Conservation (phyloP, 2,113 vertebrate genomes). For the Apteryx mantelli region DNA sequence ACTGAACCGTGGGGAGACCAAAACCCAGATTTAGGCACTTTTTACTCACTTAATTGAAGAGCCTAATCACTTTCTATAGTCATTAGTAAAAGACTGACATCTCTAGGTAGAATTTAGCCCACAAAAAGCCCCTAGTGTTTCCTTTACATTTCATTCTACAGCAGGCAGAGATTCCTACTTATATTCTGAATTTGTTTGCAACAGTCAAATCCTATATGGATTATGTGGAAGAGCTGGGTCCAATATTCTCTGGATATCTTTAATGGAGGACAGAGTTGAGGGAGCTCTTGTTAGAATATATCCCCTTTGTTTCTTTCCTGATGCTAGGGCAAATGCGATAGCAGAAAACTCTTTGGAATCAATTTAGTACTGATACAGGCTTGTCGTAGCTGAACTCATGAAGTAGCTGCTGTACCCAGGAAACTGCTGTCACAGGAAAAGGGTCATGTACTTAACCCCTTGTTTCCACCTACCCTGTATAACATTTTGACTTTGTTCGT, state of each 20-base stretch:
- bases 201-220: not conserved
- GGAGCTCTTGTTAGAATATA: not conserved
- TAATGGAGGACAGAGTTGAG: not conserved
- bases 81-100: not conserved
- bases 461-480: not conserved
- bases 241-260: not conserved
- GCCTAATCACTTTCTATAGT: not conserved
- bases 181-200: fast-evolving
- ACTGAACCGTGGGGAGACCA: not conserved
- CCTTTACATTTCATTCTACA: not conserved
- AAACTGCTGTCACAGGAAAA: not conserved
- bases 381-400: not conserved
- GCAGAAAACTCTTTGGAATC: not conserved
- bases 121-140: not conserved
- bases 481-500: not conserved
- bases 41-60: not conserved
- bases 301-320: not conserved
- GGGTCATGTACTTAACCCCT: not conserved
- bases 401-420: not conserved
- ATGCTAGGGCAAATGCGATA: not conserved
- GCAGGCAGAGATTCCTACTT: not conserved
- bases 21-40: not conserved
- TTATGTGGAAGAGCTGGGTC: not conserved
- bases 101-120: not conserved
- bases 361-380: not conserved